Evolutionary conservation across 1,140 invertebrate genomes (phyloP), one percentile per base, ranked within the genome.

Genomic region (Penaeus japonicus): DNA sequence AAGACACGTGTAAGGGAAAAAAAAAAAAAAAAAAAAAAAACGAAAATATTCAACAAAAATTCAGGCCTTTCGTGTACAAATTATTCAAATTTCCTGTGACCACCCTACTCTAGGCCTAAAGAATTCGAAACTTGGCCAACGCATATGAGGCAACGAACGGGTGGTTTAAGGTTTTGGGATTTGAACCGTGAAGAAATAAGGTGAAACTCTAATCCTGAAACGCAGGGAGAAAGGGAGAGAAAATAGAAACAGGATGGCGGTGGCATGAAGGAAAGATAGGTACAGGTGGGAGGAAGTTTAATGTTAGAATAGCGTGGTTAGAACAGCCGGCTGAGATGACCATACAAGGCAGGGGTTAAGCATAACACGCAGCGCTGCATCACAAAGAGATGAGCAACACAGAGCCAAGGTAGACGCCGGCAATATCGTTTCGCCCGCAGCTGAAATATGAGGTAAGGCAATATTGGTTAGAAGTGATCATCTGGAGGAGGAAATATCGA

Each of bases 371-470:
- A 47, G 10, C 10, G 47, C 47, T 7, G 47, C 47, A 47, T 47
- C 47, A 47, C 47, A 24, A 47, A 47, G 27, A 35, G 70, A 20
- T 27, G 70, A 24, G 70, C 27, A 32, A 18, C 27, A 77, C 35
- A 47, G 30, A 22, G 7, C 30, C 20, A 30, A 20, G 24, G 53
- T 30, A 17, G 54, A 18, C 39, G 27, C 18, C 20, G 53, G 79
- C 20, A 54, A 54, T 47, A 47, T 47, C 47, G 47, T 47, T 12
- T 47, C 47, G 47, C 47, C 47, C 22, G 53, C 22, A 32, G 55
- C 47, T 82, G 80, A 82, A 59, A 62, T 82, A 82, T 82, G 80
- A 82, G 54, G n/a, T 35, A 35, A 82, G 80, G 55, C 80, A 82
- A 62, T 82, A 82, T 82, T 82, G 80, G 55, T 32, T 55, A 62